phyloP scores from a whole-genome alignment of 2,113 vertebrate genomes.

The Meleagris gallopavo region DNA sequence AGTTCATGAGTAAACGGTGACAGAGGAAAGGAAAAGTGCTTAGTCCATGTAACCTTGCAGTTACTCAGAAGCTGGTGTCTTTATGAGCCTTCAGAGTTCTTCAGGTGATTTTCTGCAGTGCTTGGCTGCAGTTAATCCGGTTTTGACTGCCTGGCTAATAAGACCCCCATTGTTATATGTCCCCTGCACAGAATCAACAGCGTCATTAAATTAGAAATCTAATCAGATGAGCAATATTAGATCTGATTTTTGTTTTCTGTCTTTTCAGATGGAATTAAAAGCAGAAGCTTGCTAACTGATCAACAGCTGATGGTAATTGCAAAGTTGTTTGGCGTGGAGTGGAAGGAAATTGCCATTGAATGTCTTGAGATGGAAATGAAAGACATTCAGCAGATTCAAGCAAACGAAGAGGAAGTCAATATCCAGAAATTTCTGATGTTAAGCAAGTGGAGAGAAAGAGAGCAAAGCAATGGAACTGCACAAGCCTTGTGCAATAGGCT shows the following conservation, averaged over 20 bases:
- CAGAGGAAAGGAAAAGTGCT: background rate
- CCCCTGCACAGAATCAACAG: accelerated
- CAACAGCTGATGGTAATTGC: slow-evolving; percentile 81
- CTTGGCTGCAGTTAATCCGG: background rate
- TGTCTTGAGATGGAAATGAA: slow-evolving; percentile 75
- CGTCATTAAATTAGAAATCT: background rate
- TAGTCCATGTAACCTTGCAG: accelerated
- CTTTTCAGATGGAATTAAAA: slow-evolving; percentile 69
- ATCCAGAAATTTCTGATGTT: slow-evolving; percentile 82
- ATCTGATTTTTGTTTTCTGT: background rate
- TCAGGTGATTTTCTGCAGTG: background rate
- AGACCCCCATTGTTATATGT: background rate
- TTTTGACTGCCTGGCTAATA: background rate
- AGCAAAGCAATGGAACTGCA: slow-evolving; percentile 63
- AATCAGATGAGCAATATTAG: background rate
- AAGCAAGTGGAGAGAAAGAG: slow-evolving; percentile 76
- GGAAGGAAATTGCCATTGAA: slow-evolving; percentile 81
- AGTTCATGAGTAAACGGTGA: background rate
- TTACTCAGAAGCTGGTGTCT: background rate
- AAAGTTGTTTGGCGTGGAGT: slow-evolving; percentile 78
- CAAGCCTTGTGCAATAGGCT: slow-evolving; percentile 62
- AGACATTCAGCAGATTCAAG: slow-evolving; percentile 79
- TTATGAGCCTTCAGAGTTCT: background rate
- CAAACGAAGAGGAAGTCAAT: slow-evolving; percentile 66
- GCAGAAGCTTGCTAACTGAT: slow-evolving; percentile 67